Base-by-base conservation (phyloP, 2,113 vertebrate genomes). In the Sturnira hondurensis region DNA sequence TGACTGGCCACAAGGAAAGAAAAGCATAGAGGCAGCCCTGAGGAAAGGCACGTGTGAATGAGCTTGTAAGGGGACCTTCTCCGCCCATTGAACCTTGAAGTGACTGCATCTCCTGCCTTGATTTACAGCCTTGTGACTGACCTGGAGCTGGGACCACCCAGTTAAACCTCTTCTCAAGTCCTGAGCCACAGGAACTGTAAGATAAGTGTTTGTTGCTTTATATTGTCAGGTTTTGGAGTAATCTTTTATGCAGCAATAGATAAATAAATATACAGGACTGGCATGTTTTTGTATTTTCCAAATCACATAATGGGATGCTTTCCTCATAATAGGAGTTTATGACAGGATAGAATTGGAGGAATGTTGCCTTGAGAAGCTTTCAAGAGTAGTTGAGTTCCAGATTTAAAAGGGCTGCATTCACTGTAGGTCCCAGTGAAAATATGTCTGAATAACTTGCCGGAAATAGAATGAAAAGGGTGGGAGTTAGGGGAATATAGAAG, bases 301-400 rank as follows among this genome's bases (percentile, higher is more conserved):
- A 78, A 87, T 58, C 22, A n/a, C 26, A 20, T 36, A 61, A 45
- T 65, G 6, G 70, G 26, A 43, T 78, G 17, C 43, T 84, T 80
- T 65, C 52, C 76, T 61, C 6, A 31, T 41, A 67, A 68, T 26
- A 61, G 70, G 41, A 96, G 96, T 96, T 97, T 97, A 95, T 97
- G 97, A 45, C 26, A 28, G 58, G 52, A 95, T 94, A 95, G 95
- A 91, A 93, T 96, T 97, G 73, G 83, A 96, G 86, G 95, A 97
- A 97, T 81, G 97, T 97, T 97, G 90, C 91, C 19, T 10, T 73
- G 95, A 96, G 96, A 95, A 96, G 94, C 96, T 94, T 97, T 98
- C 95, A 95, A 81, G 43, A 95, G 74, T 95, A 94, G 96, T 96
- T 97, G 96, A 96, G 97, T 97, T 96, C 81, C 97, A 92, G 85